Conservation (phyloP, 2,797 vertebrate genomes). For the Bradypodion ventrale region DNA sequence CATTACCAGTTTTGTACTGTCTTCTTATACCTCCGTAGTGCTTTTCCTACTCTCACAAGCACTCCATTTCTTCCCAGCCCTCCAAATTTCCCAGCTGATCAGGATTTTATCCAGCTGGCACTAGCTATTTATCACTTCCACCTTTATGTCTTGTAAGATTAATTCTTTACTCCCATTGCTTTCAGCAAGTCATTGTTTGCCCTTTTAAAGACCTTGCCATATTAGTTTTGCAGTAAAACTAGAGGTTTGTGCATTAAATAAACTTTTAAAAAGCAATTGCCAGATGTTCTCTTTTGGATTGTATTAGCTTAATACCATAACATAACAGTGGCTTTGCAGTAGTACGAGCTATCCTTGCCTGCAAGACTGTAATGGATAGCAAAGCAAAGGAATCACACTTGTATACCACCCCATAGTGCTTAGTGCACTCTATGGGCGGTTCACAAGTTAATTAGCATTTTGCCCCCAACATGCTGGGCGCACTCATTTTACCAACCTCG, state of each 20-base stretch:
- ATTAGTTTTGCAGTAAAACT: background rate
- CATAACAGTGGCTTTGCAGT: background rate
- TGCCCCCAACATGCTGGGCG: too few species aligned
- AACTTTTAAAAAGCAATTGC: too few species aligned
- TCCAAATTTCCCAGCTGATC: background rate
- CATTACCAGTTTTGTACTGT: background rate
- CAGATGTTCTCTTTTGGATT: too few species aligned
- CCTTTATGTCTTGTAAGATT: background rate
- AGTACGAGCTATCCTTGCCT: background rate
- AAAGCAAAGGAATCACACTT: too few species aligned
- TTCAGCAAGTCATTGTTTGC: background rate
- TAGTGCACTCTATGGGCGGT: too few species aligned
- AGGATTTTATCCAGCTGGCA: too few species aligned
- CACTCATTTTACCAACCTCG: too few species aligned
- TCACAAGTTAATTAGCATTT: too few species aligned
- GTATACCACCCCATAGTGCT: too few species aligned
- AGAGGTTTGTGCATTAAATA: too few species aligned
- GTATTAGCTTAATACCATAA: background rate
- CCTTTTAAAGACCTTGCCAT: background rate
- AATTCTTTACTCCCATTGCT: background rate
- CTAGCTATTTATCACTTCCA: background rate
- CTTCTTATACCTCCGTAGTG: background rate
- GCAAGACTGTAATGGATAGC: background rate
- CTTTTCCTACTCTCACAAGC: too few species aligned
- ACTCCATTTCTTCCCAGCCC: background rate